A percentile compares a stretch with the other conserved stretches of the same genome.
Conservation (phyloP, 1,140 invertebrate species). For the Frieseomelitta varia region DNA sequence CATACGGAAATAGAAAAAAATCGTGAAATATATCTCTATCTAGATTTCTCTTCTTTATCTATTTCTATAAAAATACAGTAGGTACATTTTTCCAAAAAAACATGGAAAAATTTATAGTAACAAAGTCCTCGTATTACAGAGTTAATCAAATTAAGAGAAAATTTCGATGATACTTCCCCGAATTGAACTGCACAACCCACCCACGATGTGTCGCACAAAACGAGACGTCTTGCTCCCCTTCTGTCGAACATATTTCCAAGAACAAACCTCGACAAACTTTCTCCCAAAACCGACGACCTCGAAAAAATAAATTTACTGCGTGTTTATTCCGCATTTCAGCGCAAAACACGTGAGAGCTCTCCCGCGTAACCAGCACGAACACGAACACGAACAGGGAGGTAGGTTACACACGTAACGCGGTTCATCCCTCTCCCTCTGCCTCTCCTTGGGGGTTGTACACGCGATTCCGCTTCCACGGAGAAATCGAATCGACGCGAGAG, state of each 20-base stretch:
- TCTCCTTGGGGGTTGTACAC: not conserved
- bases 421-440: too few species aligned
- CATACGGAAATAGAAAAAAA: too few species aligned
- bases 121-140: too few species aligned
- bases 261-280: not conserved
- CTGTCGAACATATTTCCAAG: not conserved
- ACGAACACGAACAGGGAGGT: not conserved
- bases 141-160: too few species aligned
- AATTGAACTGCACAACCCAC: not conserved
- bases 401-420: not conserved
- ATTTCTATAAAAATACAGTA: too few species aligned
- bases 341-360: not conserved
- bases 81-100: too few species aligned
- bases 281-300: not conserved
- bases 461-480: not conserved
- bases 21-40: too few species aligned
- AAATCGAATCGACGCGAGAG: slow-evolving; percentile 16
- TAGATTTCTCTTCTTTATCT: too few species aligned
- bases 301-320: not conserved
- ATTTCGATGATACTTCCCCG: too few species aligned
- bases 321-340: slow-evolving; percentile 9
- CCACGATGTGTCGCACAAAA: not conserved
- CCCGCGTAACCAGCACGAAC: too few species aligned
- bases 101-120: too few species aligned
- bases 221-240: too few species aligned